phyloP scores from a whole-genome alignment of 1,140 invertebrate genomes.

The Dinothrombium tinctorium region DNA sequence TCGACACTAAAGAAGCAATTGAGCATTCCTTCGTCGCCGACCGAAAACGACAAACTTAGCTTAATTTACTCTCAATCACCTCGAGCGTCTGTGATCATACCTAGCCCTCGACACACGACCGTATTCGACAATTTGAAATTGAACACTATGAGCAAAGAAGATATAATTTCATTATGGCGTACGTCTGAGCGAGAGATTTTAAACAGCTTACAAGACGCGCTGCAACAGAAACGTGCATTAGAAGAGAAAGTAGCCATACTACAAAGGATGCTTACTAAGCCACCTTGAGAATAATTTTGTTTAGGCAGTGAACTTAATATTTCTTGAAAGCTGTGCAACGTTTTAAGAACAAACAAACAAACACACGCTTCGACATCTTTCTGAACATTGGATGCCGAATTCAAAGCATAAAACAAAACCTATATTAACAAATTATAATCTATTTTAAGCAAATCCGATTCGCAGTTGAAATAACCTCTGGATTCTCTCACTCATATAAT shows the following conservation, averaged over 20 bases:
- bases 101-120: not conserved
- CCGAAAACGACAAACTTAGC: not conserved
- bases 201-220: slow-evolving; percentile 33
- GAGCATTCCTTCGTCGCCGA: not conserved
- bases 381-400: no score
- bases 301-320: no score
- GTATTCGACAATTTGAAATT: slow-evolving; percentile 12
- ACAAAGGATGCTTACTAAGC: slow-evolving; percentile 14
- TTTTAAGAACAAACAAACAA: no score
- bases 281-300: slow-evolving; percentile 13
- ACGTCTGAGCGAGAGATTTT: slow-evolving; percentile 41
- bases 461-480: no score
- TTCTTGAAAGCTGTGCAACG: no score
- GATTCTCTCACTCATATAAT: no score
- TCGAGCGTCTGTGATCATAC: slow-evolving; percentile 5
- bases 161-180: slow-evolving; percentile 40
- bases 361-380: no score
- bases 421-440: no score
- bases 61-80: not conserved
- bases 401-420: no score
- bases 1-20: slow-evolving; percentile 9
- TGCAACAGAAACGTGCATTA: slow-evolving; percentile 33
- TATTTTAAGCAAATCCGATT: no score
- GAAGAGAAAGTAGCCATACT: slow-evolving; percentile 19
- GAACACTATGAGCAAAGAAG: slow-evolving; percentile 32